phyloP scores from a whole-genome alignment of 2,797 vertebrate genomes.

The Gadopsis bispinosus region DNA sequence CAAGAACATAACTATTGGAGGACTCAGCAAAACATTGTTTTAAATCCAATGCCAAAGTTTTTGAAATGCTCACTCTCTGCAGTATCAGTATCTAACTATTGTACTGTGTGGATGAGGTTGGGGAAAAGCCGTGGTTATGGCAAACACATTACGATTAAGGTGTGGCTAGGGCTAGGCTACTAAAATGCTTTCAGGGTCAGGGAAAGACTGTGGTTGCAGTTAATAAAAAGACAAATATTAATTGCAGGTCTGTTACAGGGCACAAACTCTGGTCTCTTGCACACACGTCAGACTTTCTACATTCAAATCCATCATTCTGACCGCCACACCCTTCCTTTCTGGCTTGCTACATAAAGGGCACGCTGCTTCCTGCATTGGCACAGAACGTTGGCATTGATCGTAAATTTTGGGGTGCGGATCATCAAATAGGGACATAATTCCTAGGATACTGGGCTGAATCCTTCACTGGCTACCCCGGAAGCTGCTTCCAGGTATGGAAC shows the following conservation, averaged over 20 bases:
- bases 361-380: slow-evolving; percentile 10
- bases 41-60: not conserved
- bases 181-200: not conserved
- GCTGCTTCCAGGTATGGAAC: slow-evolving; percentile 10
- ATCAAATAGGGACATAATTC: not conserved
- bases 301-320: not conserved
- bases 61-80: not conserved
- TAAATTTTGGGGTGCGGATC: slow-evolving; percentile 13
- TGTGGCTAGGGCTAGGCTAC: not conserved
- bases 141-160: not conserved
- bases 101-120: not conserved
- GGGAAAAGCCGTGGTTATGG: not conserved
- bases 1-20: not conserved
- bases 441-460: slow-evolving; percentile 3
- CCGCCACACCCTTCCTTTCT: not conserved
- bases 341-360: slow-evolving; percentile 7
- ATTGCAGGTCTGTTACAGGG: not conserved
- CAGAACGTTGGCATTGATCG: not conserved
- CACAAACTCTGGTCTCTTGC: not conserved
- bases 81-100: not conserved
- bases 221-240: slow-evolving; percentile 1
- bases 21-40: not conserved
- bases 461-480: slow-evolving; percentile 10
- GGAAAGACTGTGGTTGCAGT: not conserved
- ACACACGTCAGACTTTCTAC: not conserved